Evolutionary conservation across 2,113 vertebrate genomes (phyloP), one percentile per base, ranked within the genome.

Genomic region (Murina feae): DNA sequence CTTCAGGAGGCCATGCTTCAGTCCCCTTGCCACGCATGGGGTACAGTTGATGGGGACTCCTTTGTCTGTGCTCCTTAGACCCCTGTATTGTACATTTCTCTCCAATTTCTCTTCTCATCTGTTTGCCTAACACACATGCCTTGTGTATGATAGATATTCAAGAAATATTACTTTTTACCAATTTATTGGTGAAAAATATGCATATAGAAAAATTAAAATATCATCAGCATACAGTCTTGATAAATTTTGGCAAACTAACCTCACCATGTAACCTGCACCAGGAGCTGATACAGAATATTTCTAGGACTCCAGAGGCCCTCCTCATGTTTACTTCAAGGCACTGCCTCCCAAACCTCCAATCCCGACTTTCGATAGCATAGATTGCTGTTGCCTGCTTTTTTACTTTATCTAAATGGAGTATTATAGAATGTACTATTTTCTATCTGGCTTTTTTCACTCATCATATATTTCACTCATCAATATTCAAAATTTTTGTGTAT

Each of bases 381-480:
- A 95, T 84, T 49, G 76, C 65, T 85, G 72, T 91, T 81, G 25
- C 63, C 74, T 89, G 23, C 74, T 69, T 93, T 84, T 75, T 21
- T 66, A 30, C 28, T 85, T 87, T 75, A 76, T 65, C 80, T 39
- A 89, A 93, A 80, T 53, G 20, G 51, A 90, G 90, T 76, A n/a
- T 51, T 66, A 71, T 23, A 89, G 75, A 25, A 68, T 76, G 25
- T 25, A 90, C 44, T 76, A 47, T 93, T 93, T 86, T 83, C 53
- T 68, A 3, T 39, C 49, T 66, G n/a, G 32, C 44, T 95, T 91
- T 39, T 91, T 75, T 80, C 51, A 20, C 66, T 87, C 32, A 83
- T 85, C 49, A 9, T 91, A 37, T 71, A 28, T 75, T 83, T 92
- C 63, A 82, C 12, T 78, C 68, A 75, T 72, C 58, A 83, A 16